phyloP scores from a whole-genome alignment of 2,113 vertebrate genomes.

The Pterocles gutturalis region DNA sequence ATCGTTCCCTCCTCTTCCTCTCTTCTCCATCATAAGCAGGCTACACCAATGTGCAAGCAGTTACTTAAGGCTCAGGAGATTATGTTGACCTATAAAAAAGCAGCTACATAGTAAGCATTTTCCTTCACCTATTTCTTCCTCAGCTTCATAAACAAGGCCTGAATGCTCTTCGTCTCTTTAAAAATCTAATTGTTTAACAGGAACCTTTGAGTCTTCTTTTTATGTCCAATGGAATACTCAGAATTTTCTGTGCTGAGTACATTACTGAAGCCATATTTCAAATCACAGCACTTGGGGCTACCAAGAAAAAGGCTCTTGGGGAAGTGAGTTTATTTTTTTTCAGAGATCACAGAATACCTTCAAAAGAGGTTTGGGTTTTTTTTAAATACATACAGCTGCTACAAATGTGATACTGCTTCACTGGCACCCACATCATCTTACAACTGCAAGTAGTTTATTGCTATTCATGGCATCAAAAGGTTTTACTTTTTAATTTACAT shows the following conservation, averaged over 20 bases:
- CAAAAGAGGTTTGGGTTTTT: background rate
- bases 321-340: background rate
- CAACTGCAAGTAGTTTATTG: background rate
- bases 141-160: background rate
- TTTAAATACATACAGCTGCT: background rate
- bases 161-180: background rate
- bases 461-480: background rate
- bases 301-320: background rate
- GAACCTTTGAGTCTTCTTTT: background rate
- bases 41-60: background rate
- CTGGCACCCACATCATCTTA: background rate
- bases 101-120: background rate
- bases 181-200: background rate
- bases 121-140: background rate
- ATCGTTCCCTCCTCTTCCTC: background rate
- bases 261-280: background rate
- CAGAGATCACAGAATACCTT: background rate
- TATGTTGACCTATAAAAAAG: background rate
- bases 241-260: background rate
- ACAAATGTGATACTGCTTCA: background rate
- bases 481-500: background rate
- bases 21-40: background rate
- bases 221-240: background rate
- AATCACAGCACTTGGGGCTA: background rate
- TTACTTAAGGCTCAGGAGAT: background rate